Percentiles rank a stretch among this genome's conserved stretches.
Conservation (phyloP, 2,113 vertebrate genomes). For the Lepus europaeus region DNA sequence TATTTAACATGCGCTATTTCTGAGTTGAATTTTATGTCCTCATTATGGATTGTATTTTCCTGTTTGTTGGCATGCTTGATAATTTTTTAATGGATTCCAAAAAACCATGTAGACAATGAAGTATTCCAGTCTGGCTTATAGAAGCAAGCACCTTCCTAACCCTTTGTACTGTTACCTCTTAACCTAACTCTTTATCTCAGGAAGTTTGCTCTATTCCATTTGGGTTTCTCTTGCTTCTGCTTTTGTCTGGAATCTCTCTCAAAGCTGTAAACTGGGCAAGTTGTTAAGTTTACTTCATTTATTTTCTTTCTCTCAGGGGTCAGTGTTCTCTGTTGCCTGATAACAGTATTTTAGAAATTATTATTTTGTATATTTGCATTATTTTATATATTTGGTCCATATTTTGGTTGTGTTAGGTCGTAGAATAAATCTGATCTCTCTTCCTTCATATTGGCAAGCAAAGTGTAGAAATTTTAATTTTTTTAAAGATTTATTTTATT, state of each 20-base stretch:
- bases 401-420: conserved; percentile 45
- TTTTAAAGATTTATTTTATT: too few species aligned
- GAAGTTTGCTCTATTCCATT: not conserved
- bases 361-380: conserved; percentile 60
- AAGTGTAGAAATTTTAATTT: not conserved
- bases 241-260: conserved; percentile 31
- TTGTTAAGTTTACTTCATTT: not conserved
- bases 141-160: not conserved
- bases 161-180: not conserved
- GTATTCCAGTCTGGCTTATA: not conserved
- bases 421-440: conserved; percentile 48
- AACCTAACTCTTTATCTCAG: not conserved
- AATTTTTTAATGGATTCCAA: not conserved
- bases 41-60: not conserved
- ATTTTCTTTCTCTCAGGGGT: conserved; percentile 33
- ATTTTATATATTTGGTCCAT: conserved; percentile 47
- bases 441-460: not conserved
- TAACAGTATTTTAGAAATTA: conserved; percentile 46
- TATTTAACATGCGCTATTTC: not conserved
- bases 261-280: not conserved
- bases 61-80: not conserved
- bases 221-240: not conserved
- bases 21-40: not conserved
- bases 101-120: not conserved
- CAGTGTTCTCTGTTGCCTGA: not conserved